These are phyloP conservation scores for Pelodytes ibericus DNA, from an alignment of 2,797 vertebrate species.

Conservation along the genomic window DNA sequence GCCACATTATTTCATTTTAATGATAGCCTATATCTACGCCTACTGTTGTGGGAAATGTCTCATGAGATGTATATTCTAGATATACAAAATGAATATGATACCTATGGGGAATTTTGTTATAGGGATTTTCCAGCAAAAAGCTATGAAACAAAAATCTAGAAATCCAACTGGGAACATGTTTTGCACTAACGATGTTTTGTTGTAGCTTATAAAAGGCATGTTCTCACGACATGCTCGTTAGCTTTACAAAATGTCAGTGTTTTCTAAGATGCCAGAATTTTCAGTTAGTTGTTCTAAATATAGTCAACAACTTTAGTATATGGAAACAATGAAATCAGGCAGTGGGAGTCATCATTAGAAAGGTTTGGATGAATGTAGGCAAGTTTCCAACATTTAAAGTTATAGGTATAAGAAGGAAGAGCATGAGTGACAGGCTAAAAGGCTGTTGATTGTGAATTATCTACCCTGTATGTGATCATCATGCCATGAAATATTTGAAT, in stretches of 20 bases:
- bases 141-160: constrained; percentile 55
- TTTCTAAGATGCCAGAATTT: constrained; percentile 75
- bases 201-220: constrained; percentile 72
- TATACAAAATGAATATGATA: constrained; percentile 52
- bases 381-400: constrained; percentile 70
- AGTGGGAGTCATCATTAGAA: constrained; percentile 73
- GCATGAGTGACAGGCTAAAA: constrained; percentile 75
- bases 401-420: constrained; percentile 68
- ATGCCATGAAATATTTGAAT: too few relatives aligned
- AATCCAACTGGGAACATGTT: constrained; percentile 63
- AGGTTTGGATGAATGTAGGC: constrained; percentile 72
- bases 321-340: constrained; percentile 72
- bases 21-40: neutral
- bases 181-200: constrained; percentile 71
- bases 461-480: constrained; percentile 76
- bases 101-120: constrained; percentile 60
- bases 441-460: constrained; percentile 73
- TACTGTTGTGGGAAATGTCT: constrained; percentile 5
- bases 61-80: constrained; percentile 43
- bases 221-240: constrained; percentile 74
- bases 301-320: constrained; percentile 68
- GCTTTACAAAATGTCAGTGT: constrained; percentile 77
- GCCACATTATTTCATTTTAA: neutral
- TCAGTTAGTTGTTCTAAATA: constrained; percentile 86
- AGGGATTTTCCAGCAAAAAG: constrained; percentile 44